Evolutionary conservation across 2,113 vertebrate species (phyloP).

Genomic region (Myiozetetes cayanensis): DNA sequence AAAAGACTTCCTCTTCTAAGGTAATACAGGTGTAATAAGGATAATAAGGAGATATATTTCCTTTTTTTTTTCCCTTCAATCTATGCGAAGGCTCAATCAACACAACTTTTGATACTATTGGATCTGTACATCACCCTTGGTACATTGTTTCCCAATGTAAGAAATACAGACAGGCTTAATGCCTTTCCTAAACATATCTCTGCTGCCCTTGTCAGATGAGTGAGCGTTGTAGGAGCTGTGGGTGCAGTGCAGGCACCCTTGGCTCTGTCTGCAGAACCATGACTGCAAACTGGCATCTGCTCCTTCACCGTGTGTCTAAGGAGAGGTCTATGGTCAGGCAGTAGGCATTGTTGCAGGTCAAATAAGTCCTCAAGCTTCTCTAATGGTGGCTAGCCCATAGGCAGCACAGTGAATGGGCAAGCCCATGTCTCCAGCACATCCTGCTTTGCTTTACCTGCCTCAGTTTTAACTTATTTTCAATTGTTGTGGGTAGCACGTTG

Average conservation of each 20-base stretch:
- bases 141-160: neutral
- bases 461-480: neutral
- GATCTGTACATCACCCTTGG: neutral
- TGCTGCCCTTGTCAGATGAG: neutral
- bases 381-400: neutral
- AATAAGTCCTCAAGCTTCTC: neutral
- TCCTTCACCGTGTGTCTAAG: neutral
- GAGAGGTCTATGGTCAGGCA: neutral
- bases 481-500: neutral
- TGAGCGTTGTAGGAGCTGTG: neutral
- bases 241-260: neutral
- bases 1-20: neutral
- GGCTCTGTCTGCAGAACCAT: accelerated
- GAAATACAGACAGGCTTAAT: neutral
- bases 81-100: neutral
- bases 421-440: neutral
- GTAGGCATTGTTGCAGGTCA: neutral
- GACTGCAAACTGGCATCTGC: neutral
- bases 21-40: neutral
- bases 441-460: neutral
- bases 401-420: neutral
- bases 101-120: neutral
- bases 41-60: neutral
- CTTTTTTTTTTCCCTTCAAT: neutral
- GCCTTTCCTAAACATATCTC: neutral